Base-by-base conservation (phyloP, 2,797 vertebrate genomes). In the Miichthys miiuy region DNA sequence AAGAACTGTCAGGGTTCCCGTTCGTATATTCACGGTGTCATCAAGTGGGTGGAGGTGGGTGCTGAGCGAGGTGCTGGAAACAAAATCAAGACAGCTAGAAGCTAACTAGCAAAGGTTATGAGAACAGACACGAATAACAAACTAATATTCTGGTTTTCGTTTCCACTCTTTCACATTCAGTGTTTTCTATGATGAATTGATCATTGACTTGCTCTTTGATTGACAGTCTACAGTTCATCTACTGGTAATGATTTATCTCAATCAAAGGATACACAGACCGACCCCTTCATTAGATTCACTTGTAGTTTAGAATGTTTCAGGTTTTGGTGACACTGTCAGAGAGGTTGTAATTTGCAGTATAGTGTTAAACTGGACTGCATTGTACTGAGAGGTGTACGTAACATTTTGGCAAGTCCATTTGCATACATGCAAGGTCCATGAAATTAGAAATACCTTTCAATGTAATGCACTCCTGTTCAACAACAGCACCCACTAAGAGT, bases 1-100 rank as follows among this genome's bases (percentile, higher is more conserved):
- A 64, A 69, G 65, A 86, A 85, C 87, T 90, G 91, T 90, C 87
- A 91, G 68, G 71, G 55, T 69, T 72, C 69, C 78, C 11, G 17
- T 77, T 83, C 55, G 20, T 78, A 72, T 67, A 83, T 76, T 83
- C 38, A 58, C 60, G 1, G 57, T 75, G 78, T 81, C 65, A 65
- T 52, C 0, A 58, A 72, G 85, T 77, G 77, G 77, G 72, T 7
- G 34, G 78, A 73, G 42, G 79, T 72, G 55, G 65, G 69, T 38
- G 63, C 17, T 0, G 10, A 60, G 79, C n/a, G 2, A 20, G 52
- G 48, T 8, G 63, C 23, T 62, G 66, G 46, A 85, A 79, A 80
- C 27, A 51, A 74, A 80, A 80, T 65, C 60, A 72, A 38, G 57
- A 68, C 7, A 4, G 21, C 23, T 61, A 21, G 50, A 62, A 70